Base-by-base conservation (phyloP, 2,113 vertebrate genomes). In the Gambusia affinis region DNA sequence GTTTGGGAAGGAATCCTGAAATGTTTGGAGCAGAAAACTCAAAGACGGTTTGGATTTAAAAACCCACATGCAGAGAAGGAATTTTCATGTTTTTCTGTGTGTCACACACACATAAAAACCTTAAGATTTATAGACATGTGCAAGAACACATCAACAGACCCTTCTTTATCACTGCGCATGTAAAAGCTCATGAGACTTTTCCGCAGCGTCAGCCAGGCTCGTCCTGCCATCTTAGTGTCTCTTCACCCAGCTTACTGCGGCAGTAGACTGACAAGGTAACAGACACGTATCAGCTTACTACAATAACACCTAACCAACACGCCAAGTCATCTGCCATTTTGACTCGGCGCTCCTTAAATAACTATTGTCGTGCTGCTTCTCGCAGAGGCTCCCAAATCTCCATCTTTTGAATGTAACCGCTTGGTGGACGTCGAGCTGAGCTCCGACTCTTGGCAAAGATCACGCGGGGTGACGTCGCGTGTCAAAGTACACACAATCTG, bases 151-250 rank as follows among this genome's bases (percentile, higher is more conserved):
- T 57, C 66, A 44, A 57, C 60, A 19, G 30, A 31, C 47, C 28
- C 60, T 64, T 78, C 60, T 67, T 78, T 78, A 47, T 37, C 65
- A 76, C 67, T 57, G 74, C 35, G 72, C 33, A 72, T 42, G 66
- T 68, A 65, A 83, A 39, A 79, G 70, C 64, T 72, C 66, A 27
- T 68, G 63, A 75, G 76, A 85, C 76, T 87, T 65, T 79, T 73
- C 73, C 31, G 57, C 69, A 31, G 47, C 79, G 61, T 88, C 87
- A 86, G 28, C 10, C 42, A 19, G 87, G 54, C 77, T 60, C 42
- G 72, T 77, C 74, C 87, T 91, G 91, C 90, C 89, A 85, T 91
- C 89, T 91, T 91, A 89, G 63, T 79, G 90, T 91, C 90, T 88
- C 51, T 74, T 60, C 62, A 24, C 44, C 44, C 70, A 31, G 90